Base-by-base conservation (phyloP, 2,797 vertebrate species). In the Notoglanidium macrostoma region DNA sequence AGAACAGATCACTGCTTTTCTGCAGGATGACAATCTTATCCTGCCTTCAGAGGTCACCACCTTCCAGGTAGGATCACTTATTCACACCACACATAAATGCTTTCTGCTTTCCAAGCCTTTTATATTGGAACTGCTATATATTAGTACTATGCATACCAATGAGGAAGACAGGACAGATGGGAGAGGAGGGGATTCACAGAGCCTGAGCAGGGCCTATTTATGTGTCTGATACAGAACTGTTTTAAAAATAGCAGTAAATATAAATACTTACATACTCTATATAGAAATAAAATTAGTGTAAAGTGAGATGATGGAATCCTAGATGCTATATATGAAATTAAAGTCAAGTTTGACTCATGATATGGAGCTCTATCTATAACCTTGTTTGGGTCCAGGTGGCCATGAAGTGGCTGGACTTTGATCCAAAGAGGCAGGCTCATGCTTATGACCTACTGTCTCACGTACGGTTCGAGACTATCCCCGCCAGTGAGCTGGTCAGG, bases 321-420 rank as follows among this genome's bases (percentile, higher is more conserved):
- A 67, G 61, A 54, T 76, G 19, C 55, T 90, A 89, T 87, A 88
- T 90, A 81, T 89, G 81, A 86, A 87, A 29, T 23, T 19, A 11
- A 59, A 77, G 76, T 49, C 35, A 86, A 81, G 15, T 83, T 32
- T 61, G 11, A 55, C 4, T 79, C 61, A 90, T 86, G 86, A 77
- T 82, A 54, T 77, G 51, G 35, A 72, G 54, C 19, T 68, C 61
- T 87, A 35, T 84, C 19, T 87, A 86, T 54, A 78, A 84, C 72
- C 29, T 85, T 85, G 49, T 85, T 87, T 49, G 54, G 61, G 79
- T 35, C 61, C 93, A 96, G 96, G 89, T 96, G 1, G 95, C 95
- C 87, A 94, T 96, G 94, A 96, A 92, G 91, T 97, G 97, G 97
- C 93, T 97, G 11, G 96, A 97, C 91, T 97, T 96, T 1, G 97